A percentile compares a stretch with the other conserved stretches of the same genome.
Conservation (phyloP, 1,140 invertebrate species). For the Penaeus indicus region DNA sequence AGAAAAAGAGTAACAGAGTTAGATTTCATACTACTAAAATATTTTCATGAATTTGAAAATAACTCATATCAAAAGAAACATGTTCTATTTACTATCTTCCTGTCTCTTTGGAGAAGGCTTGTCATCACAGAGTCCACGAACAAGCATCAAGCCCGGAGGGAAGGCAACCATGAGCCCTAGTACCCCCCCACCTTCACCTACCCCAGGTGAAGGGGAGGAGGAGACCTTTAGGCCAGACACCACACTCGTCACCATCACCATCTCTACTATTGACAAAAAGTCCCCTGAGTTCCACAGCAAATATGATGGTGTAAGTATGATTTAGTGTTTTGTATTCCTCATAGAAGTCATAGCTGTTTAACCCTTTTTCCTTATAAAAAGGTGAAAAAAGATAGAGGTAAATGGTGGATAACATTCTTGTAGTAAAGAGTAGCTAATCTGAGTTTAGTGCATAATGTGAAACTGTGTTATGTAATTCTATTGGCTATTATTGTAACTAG, state of each 20-base stretch:
- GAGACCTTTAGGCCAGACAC: constrained; percentile 68
- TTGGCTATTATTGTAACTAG: too few relatives aligned
- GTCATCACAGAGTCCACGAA: not conserved
- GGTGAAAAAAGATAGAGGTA: not conserved
- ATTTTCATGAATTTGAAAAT: not conserved
- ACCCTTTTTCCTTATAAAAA: not conserved
- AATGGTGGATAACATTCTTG: not conserved
- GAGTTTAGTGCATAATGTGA: not conserved
- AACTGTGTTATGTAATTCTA: not conserved
- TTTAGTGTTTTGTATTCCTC: not conserved
- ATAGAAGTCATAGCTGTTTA: not conserved
- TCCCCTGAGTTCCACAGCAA: constrained; percentile 75
- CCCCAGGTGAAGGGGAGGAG: constrained; percentile 66
- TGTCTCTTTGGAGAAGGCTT: constrained; percentile 8
- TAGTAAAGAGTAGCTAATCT: not conserved
- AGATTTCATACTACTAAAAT: too few relatives aligned
- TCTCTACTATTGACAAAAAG: constrained; percentile 75
- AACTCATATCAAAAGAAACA: not conserved
- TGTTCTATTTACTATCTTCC: not conserved
- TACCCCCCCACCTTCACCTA: constrained; percentile 82
- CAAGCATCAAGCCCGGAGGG: not conserved
- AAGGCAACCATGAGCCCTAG: constrained; percentile 72
- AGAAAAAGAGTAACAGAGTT: too few relatives aligned
- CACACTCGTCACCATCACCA: constrained; percentile 77
- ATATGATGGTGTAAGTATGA: constrained; percentile 73